Percentiles rank a stretch among this genome's conserved stretches.
These are phyloP conservation scores for Taxidea taxus DNA, from an alignment of 2,113 vertebrate genomes.

Conservation along the genomic window DNA sequence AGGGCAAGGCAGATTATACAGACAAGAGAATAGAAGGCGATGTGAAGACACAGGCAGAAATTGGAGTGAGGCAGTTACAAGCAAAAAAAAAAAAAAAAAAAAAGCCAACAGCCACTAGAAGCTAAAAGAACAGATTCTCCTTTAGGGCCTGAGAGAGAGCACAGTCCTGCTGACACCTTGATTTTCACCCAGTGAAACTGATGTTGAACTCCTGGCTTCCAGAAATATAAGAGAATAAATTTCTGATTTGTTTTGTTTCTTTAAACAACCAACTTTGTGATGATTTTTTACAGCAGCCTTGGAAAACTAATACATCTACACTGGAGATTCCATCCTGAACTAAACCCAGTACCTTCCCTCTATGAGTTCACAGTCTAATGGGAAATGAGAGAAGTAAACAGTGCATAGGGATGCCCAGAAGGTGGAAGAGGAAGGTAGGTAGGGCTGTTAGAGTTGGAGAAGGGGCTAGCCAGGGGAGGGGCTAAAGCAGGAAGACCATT, in stretches of 20 bases:
- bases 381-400: neutral
- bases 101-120: neutral
- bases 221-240: slow-evolving; percentile 8
- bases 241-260: neutral
- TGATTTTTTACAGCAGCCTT: neutral
- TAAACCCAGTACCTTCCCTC: neutral
- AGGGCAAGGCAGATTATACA: neutral
- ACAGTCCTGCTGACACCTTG: neutral
- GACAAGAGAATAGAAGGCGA: neutral
- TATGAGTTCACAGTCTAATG: neutral
- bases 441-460: neutral
- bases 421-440: neutral
- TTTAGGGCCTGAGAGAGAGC: neutral
- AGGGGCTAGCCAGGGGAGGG: neutral
- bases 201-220: neutral
- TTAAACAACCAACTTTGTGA: neutral
- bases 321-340: neutral
- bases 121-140: neutral
- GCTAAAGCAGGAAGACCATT: neutral
- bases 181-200: neutral
- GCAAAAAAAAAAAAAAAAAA: neutral
- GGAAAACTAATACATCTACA: neutral
- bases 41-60: neutral
- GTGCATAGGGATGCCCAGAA: neutral
- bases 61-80: neutral